These are phyloP conservation scores for Dione vanillae DNA, from an alignment of 2,888 invertebrate genomes.

Conservation along the genomic window DNA sequence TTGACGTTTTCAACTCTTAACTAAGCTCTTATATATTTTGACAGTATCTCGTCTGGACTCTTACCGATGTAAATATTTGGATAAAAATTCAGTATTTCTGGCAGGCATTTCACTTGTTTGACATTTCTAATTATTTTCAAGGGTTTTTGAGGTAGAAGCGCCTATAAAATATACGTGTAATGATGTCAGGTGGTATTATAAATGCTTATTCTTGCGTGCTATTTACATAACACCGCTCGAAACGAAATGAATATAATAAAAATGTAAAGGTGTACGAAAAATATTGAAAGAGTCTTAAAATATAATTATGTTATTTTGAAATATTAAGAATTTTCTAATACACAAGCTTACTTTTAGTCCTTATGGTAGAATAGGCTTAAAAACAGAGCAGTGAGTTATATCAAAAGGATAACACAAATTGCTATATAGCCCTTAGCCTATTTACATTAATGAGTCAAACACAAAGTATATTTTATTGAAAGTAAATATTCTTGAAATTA, in stretches of 20 bases:
- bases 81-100: constrained; percentile 18
- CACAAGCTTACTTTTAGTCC: no score
- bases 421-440: no score
- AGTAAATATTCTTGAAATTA: no score
- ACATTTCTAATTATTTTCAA: constrained; percentile 31
- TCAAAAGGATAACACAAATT: no score
- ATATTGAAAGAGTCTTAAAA: not conserved
- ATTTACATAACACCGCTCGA: not conserved
- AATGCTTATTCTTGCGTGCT: not conserved
- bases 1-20: not conserved
- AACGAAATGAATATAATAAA: not conserved
- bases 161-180: constrained; percentile 16
- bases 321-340: not conserved
- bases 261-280: not conserved
- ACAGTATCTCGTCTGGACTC: constrained; percentile 9
- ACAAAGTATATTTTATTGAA: no score
- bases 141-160: constrained; percentile 7
- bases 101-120: constrained; percentile 22
- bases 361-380: no score
- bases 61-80: constrained; percentile 2
- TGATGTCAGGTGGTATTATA: not conserved
- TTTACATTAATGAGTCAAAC: no score
- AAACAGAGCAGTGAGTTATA: no score
- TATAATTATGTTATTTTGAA: not conserved
- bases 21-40: constrained; percentile 13